phyloP scores from a whole-genome alignment of 2,797 vertebrate species.

The Pteropus rufus region DNA sequence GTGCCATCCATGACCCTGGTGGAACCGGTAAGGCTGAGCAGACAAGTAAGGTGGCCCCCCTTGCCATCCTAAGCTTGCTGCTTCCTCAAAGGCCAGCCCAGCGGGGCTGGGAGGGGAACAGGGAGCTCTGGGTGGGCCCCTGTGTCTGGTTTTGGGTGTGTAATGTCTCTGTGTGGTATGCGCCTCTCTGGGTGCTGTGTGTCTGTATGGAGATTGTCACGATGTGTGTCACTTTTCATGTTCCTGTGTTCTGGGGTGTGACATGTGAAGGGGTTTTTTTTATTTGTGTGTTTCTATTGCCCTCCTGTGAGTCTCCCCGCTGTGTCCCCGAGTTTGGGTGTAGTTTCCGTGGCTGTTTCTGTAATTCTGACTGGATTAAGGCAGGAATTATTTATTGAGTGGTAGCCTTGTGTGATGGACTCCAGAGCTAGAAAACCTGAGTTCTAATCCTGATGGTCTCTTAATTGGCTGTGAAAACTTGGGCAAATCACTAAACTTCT shows the following conservation, averaged over 20 bases:
- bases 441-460: background rate
- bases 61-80: slow-evolving; percentile 34
- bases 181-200: background rate
- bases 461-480: background rate
- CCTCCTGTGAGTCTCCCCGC: background rate
- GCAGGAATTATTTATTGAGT: background rate
- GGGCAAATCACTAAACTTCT: background rate
- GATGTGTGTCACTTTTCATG: background rate
- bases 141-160: slow-evolving; percentile 32
- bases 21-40: slow-evolving; percentile 62
- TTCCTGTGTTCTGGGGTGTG: background rate
- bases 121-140: background rate
- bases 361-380: background rate
- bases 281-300: background rate
- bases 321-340: background rate
- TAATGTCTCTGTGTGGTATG: background rate
- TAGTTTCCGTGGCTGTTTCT: background rate
- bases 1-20: slow-evolving; percentile 9
- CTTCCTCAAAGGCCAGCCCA: slow-evolving; percentile 58
- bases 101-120: background rate
- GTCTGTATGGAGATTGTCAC: background rate
- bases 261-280: background rate
- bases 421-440: background rate
- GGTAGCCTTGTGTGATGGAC: background rate
- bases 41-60: slow-evolving; percentile 34